These are phyloP conservation scores for Pungitius pungitius DNA, from an alignment of 2,113 vertebrate genomes.

Conservation along the genomic window DNA sequence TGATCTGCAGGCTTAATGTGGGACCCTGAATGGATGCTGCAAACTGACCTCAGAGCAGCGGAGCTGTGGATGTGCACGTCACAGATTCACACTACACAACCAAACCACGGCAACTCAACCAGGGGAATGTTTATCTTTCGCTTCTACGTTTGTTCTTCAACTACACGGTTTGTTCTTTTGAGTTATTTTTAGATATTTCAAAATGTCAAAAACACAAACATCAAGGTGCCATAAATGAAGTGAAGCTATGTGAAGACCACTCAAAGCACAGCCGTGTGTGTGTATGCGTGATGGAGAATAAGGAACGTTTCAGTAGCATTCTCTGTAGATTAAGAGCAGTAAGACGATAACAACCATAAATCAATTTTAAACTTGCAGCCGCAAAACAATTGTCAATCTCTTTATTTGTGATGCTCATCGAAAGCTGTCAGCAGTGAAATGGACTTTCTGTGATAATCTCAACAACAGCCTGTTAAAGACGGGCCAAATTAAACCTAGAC, in stretches of 20 bases:
- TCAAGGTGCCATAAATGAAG: conserved; percentile 61
- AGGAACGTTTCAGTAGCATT: conserved; percentile 50
- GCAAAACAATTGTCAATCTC: not conserved
- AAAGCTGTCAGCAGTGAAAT: not conserved
- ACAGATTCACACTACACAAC: conserved; percentile 7
- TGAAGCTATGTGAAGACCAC: conserved; percentile 30
- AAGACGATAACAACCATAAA: conserved; percentile 20
- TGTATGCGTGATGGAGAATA: not conserved
- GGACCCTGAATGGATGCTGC: conserved; percentile 23
- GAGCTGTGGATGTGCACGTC: conserved; percentile 13
- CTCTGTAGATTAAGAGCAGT: conserved; percentile 38
- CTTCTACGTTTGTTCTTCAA: conserved; percentile 28
- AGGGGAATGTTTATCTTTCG: not conserved
- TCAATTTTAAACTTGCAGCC: not conserved
- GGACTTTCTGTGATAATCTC: not conserved
- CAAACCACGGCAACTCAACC: conserved; percentile 5
- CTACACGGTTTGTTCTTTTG: conserved; percentile 15
- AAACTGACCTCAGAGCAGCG: conserved; percentile 28
- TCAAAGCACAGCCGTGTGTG: conserved; percentile 15
- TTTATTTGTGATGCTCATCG: not conserved
- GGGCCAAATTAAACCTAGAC: not conserved
- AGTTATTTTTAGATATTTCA: conserved; percentile 26
- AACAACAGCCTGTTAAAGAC: not conserved
- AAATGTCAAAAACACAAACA: conserved; percentile 56
- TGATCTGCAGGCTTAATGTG: conserved; percentile 38